Base-by-base conservation (phyloP, 2,888 invertebrate genomes). In the Hartigia nigra region DNA sequence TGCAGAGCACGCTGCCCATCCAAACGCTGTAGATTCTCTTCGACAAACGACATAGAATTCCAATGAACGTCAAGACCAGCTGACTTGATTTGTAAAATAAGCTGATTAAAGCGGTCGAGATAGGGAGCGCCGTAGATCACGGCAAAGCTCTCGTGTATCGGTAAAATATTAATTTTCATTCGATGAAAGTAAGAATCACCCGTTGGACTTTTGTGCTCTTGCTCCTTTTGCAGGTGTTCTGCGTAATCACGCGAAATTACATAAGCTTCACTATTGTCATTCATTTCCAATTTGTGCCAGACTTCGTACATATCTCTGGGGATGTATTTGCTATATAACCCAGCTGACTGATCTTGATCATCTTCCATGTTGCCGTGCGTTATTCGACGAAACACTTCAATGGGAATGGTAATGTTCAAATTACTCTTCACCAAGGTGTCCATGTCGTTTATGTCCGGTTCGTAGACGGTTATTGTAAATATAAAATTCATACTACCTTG, bases 401-500 rank as follows among this genome's bases (percentile, higher is more conserved):
- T 12, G 32, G 76, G 76, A 31, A 39, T n/a, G 9, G 74, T 23
- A 37, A 82, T 80, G 31, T 37, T 32, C n/a, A 80, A 88, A 0
- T 84, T 79, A 0, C 91, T 90, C 1, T 82, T 76, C 0, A 90
- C 90, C 70, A 92, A 79, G 1, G 87, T 85, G 1, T 74, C 76
- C 1, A 92, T 74, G 3, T 87, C 88, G 77, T 92, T 84, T 11
- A 92, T 88, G 70, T 92, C 91, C 1, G 90, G 88, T 11, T 87
- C 81, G 32, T 88, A 85, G 3, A 87, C 84, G 32, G 88, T 89
- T 37, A 90, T 86, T 12, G 92, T 89, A 77, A 92, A 77, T 77
- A 88, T 90, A 76, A 91, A 90, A 1, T 90, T 92, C 31, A 92
- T 84, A 78, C 91, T 91, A 2, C 92, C 90, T n/a, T 86, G 87